These are phyloP conservation scores for Lepidonotus clava DNA, from an alignment of 2,888 invertebrate species.

Conservation along the genomic window DNA sequence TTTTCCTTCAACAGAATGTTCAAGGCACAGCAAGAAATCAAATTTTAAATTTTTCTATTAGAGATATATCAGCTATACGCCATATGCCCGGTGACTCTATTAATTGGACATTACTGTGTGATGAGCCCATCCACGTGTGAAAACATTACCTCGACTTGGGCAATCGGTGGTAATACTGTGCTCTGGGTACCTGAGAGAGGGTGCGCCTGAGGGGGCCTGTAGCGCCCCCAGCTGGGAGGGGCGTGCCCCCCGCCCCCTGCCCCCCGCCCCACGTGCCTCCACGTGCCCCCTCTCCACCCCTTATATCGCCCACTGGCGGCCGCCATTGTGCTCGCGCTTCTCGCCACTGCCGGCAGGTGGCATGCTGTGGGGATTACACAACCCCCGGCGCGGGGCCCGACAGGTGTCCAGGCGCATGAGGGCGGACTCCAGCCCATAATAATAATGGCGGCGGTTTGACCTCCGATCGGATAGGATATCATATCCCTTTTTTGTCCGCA, in stretches of 20 bases:
- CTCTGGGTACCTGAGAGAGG: background rate
- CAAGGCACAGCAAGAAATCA: no score
- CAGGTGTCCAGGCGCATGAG: conserved; percentile 25
- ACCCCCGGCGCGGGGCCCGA: conserved; percentile 22
- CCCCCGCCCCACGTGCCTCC: background rate
- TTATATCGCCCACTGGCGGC: background rate
- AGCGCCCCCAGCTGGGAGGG: conserved; percentile 15
- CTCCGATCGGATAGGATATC: background rate
- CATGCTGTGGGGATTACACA: conserved; percentile 26
- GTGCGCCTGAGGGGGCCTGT: background rate
- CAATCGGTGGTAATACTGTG: no score
- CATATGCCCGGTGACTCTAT: no score
- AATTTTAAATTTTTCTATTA: no score
- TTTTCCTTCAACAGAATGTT: no score
- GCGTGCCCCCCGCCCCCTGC: background rate
- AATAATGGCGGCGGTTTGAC: background rate
- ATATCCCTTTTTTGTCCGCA: background rate
- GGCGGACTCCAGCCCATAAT: conserved; percentile 22
- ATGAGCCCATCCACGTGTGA: no score
- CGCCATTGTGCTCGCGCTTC: background rate
- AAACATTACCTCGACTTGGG: no score
- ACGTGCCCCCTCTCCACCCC: background rate
- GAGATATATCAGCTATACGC: no score
- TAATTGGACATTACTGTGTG: no score
- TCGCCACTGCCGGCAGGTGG: background rate